A percentile compares a stretch with the other conserved stretches of the same genome.
These are phyloP conservation scores for Ariopsis seemanni DNA, from an alignment of 2,113 vertebrate genomes.

Conservation along the genomic window DNA sequence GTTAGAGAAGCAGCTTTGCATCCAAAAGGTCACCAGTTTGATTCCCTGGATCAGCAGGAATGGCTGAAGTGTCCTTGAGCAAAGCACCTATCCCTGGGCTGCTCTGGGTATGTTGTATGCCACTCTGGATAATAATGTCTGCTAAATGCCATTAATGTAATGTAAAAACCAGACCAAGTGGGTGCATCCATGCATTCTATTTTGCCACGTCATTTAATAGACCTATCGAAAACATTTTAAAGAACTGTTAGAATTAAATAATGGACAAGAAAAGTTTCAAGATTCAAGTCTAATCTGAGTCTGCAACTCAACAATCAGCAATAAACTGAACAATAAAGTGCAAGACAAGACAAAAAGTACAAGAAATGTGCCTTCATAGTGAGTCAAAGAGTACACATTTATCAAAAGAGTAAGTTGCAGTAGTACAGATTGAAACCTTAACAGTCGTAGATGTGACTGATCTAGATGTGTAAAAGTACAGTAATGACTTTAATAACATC, in stretches of 20 bases:
- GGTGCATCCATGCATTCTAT: not conserved
- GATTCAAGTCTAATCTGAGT: not conserved
- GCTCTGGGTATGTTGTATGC: too few species aligned
- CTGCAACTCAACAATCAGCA: not conserved
- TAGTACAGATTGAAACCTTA: not conserved
- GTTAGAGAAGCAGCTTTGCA: too few species aligned
- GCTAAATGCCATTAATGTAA: too few species aligned
- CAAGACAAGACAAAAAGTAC: not conserved
- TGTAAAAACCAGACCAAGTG: not conserved
- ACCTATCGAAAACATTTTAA: not conserved
- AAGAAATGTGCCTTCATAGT: not conserved
- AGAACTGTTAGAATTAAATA: not conserved
- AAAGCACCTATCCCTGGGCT: too few species aligned
- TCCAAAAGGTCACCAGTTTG: too few species aligned
- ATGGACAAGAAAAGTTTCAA: not conserved
- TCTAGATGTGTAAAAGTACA: not conserved
- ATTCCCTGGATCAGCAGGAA: too few species aligned
- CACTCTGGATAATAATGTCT: too few species aligned
- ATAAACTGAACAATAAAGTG: not conserved
- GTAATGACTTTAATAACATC: not conserved
- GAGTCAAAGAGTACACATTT: not conserved
- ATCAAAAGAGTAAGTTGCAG: not conserved
- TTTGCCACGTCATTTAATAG: not conserved
- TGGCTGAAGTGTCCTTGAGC: too few species aligned
- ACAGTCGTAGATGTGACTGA: not conserved